phyloP scores from a whole-genome alignment of 1,140 invertebrate species.

The Drosophila grimshawi region DNA sequence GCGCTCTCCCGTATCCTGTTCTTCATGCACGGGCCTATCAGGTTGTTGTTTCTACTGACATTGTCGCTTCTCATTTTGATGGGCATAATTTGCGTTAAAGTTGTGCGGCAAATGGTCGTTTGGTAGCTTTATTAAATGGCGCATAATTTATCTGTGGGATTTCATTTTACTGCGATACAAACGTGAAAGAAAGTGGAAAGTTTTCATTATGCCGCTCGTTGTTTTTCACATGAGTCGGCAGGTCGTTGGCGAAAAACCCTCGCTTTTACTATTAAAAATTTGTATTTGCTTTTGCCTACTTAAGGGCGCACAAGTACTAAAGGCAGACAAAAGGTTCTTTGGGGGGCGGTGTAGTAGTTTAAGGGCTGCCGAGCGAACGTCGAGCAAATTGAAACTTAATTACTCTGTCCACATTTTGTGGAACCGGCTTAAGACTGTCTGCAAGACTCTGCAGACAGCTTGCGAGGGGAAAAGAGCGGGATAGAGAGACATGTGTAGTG shows the following conservation, averaged over 20 bases:
- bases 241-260: no score
- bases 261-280: background rate
- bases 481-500: background rate
- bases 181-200: constrained; percentile 27
- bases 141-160: constrained; percentile 68
- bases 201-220: constrained; percentile 26
- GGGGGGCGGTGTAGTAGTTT: background rate
- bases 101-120: constrained; percentile 24
- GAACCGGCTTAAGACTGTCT: constrained; percentile 5
- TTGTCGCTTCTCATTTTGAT: constrained; percentile 33
- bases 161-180: constrained; percentile 45
- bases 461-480: background rate
- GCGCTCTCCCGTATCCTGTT: constrained; percentile 17
- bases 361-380: background rate
- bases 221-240: background rate
- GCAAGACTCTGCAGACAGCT: background rate
- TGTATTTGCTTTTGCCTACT: constrained; percentile 20
- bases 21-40: constrained; percentile 32
- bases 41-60: constrained; percentile 17
- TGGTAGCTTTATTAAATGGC: constrained; percentile 69
- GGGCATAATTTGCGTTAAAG: constrained; percentile 52
- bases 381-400: constrained; percentile 65
- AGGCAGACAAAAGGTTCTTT: background rate
- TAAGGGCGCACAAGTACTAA: background rate
- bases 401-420: constrained; percentile 29